Evolutionary conservation across 2,888 invertebrate species (phyloP), one percentile per base, ranked within the genome.

Genomic region (Zelleria hepariella): DNA sequence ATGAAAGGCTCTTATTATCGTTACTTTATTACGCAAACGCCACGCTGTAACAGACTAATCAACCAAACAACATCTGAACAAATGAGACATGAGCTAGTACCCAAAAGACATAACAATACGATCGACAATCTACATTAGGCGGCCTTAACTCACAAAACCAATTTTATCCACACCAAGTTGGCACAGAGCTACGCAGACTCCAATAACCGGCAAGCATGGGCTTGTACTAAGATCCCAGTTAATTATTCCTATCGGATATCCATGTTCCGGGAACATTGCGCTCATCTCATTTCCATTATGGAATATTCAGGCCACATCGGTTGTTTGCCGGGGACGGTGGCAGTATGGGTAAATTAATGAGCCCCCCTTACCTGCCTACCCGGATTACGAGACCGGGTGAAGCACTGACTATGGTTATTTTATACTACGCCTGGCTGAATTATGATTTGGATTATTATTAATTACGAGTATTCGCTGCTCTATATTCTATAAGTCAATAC

Each of bases 241-340:
- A 54, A 54, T 54, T 54, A 54, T 54, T 26, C 54, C 25, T 26
- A 54, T 54, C 54, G 54, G 54, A 54, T 54, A 54, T 26, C 54
- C 25, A 54, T 18, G 25, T 25, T 26, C 24, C 26, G 26, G 26
- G 20, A n/a, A 26, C 54, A 26, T 54, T 25, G 54, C 27, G 15
- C 49, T 27, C 58, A 32, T 32, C 58, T 58, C 51, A 58, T 58
- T 58, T 52, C 27, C 58, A 58, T 58, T 58, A 52, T 48, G 52
- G 58, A 58, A 58, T 58, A 52, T 58, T 58, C 58, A 42, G 32
- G 32, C 32, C 32, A 42, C 32, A 42, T 42, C 32, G 32, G 32
- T 15, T 42, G 32, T 42, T 42, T 42, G 32, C 32, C 32, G 32
- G 15, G 32, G 32, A 42, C 32, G 32, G 32, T 42, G 32, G 32